A percentile compares a stretch with the other conserved stretches of the same genome.
These are phyloP conservation scores for Artemisiospiza belli DNA, from an alignment of 2,113 vertebrate species.

Conservation along the genomic window DNA sequence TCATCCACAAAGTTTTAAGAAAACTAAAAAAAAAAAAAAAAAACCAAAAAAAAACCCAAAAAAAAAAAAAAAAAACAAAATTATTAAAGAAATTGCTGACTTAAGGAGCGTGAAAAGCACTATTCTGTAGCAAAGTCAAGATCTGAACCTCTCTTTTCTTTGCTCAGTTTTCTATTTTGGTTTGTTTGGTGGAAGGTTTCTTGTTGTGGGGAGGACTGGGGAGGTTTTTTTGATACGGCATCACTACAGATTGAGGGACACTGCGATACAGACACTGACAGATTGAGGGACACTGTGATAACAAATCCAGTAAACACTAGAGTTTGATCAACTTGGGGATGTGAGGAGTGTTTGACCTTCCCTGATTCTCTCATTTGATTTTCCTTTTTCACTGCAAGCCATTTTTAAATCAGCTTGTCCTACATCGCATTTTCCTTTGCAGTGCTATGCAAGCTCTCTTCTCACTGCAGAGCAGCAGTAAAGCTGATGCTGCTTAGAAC, in stretches of 20 bases:
- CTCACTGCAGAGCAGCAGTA: background rate
- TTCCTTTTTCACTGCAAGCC: background rate
- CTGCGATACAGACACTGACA: background rate
- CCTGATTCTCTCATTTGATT: conserved; percentile 15
- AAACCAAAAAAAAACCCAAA: background rate
- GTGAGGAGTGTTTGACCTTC: conserved; percentile 15
- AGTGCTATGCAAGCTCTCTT: background rate
- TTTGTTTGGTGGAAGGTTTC: background rate
- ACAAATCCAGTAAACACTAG: background rate
- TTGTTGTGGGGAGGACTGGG: background rate
- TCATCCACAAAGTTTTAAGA: background rate
- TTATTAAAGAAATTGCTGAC: background rate
- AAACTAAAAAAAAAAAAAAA: background rate
- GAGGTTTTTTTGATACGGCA: background rate
- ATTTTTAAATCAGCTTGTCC: conserved; percentile 52
- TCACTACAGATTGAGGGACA: background rate
- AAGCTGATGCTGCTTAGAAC: background rate
- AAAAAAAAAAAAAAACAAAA: background rate
- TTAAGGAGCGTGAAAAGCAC: background rate
- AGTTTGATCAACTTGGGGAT: conserved; percentile 25
- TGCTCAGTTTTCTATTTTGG: background rate
- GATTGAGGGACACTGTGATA: background rate
- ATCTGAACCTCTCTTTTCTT: background rate
- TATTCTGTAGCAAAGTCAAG: background rate
- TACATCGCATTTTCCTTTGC: background rate